These are phyloP conservation scores for Thymallus thymallus DNA, from an alignment of 2,113 vertebrate species.

Conservation along the genomic window DNA sequence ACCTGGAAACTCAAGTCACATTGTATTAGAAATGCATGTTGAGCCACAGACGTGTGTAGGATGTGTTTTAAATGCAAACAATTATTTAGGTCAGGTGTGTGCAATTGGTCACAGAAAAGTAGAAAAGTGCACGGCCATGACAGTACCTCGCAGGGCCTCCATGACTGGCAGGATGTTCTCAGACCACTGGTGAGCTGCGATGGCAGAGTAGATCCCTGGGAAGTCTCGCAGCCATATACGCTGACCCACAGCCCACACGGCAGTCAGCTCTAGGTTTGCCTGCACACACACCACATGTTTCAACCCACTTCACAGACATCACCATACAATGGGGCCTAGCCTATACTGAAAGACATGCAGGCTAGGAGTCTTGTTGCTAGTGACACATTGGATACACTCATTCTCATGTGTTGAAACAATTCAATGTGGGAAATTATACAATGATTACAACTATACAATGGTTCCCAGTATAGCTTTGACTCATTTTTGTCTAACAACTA, in stretches of 20 bases:
- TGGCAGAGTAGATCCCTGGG: constrained; percentile 89
- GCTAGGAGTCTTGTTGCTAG: not conserved
- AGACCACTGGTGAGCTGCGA: constrained; percentile 87
- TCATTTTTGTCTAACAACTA: no score
- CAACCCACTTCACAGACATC: not conserved
- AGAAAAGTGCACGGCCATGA: not conserved
- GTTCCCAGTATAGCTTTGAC: no score
- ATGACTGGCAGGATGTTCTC: constrained; percentile 91
- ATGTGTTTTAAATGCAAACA: no score
- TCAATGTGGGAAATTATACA: not conserved
- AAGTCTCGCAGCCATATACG: constrained; percentile 97
- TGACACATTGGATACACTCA: not conserved
- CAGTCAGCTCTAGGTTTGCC: constrained; percentile 88
- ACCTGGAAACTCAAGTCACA: no score
- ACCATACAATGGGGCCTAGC: not conserved
- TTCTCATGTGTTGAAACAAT: not conserved
- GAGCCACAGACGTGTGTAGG: no score
- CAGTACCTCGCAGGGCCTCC: constrained; percentile 91
- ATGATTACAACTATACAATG: no score
- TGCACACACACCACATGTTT: constrained; percentile 54
- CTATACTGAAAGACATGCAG: not conserved
- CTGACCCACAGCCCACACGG: constrained; percentile 93
- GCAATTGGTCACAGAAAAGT: not conserved
- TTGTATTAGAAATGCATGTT: no score
- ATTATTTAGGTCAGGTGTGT: not conserved